Evolutionary conservation across 2,888 invertebrate genomes (phyloP).

Genomic region (Camptogramma bilineatum): DNA sequence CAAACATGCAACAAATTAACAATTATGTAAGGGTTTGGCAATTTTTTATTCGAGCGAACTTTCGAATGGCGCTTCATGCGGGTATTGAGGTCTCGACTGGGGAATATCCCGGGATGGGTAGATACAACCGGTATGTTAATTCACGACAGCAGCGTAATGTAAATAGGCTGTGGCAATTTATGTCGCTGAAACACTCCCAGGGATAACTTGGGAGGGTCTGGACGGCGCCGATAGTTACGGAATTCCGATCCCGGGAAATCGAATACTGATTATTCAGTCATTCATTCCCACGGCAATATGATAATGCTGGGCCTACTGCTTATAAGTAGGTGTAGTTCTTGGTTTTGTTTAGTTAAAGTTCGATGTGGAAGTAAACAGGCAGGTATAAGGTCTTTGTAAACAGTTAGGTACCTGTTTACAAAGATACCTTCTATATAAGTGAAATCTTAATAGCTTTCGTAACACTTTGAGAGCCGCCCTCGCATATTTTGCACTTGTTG

Average conservation of each 20-base stretch:
- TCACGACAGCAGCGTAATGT: slow-evolving; percentile 70
- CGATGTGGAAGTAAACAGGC: background rate
- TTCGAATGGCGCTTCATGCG: slow-evolving; percentile 50
- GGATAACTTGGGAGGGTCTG: slow-evolving; percentile 60
- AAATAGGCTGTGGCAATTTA: slow-evolving; percentile 78
- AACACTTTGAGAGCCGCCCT: too few species aligned
- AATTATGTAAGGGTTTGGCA: slow-evolving; percentile 35
- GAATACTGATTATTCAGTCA: slow-evolving; percentile 64
- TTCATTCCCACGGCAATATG: slow-evolving; percentile 56
- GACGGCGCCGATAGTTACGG: slow-evolving; percentile 49
- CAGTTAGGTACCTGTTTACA: too few species aligned
- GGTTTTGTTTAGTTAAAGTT: background rate
- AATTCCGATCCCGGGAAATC: slow-evolving; percentile 50
- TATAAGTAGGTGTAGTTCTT: slow-evolving; percentile 1
- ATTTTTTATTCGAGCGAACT: slow-evolving; percentile 31
- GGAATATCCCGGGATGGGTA: slow-evolving; percentile 53
- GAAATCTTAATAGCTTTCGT: too few species aligned
- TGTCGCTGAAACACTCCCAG: slow-evolving; percentile 74
- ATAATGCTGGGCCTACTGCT: slow-evolving; percentile 30
- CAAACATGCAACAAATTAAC: slow-evolving; percentile 34
- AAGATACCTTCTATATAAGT: too few species aligned
- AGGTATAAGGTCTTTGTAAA: background rate
- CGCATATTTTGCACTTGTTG: too few species aligned
- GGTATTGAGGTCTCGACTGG: slow-evolving; percentile 68
- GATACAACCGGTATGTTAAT: slow-evolving; percentile 72